Base-by-base conservation (phyloP, 2,113 vertebrate species). In the Gopherus evgoodei region DNA sequence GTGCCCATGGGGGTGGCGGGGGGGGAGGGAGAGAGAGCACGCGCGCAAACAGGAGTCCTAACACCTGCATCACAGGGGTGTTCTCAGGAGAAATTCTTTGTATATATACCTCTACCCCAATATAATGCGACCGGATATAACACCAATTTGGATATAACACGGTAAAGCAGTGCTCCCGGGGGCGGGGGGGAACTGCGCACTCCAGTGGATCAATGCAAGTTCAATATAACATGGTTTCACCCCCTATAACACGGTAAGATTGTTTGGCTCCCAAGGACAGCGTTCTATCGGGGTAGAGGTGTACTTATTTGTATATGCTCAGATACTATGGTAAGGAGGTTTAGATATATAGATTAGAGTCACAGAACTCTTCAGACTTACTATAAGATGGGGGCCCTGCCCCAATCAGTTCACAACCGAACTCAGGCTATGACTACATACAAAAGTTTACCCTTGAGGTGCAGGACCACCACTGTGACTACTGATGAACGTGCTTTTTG, bases 401-500 rank as follows among this genome's bases (percentile, higher is more conserved):
- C 35, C 19, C 62, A 69, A n/a, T n/a, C 35, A n/a, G 35, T 17
- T n/a, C 16, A 69, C 17, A n/a, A 21, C 35, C 38, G 13, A 76
- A 44, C 31, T 69, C 38, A 76, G 38, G 21, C 38, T 76, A 7
- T 44, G 38, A 22, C n/a, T 4, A 38, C 19, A 75, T 13, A 35
- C 29, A 38, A 22, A 38, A 22, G 17, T 75, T 24, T 22, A 27
- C 4, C 10, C 12, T 12, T 44, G 38, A 44, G 38, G 22, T 25
- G 17, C 35, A 76, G 75, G 91, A 88, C 78, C 4, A 4, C 5
- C 47, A 44, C 11, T 19, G 25, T 22, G 59, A 81, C 62, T 86
- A 69, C 79, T 84, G 75, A 47, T 59, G 19, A 89, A 13, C 4
- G 22, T 0, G 0, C 42, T 89, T 42, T 6, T 8, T 54, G 90